Conservation (phyloP, 2,113 vertebrate genomes). For the Ploceus nigricollis region DNA sequence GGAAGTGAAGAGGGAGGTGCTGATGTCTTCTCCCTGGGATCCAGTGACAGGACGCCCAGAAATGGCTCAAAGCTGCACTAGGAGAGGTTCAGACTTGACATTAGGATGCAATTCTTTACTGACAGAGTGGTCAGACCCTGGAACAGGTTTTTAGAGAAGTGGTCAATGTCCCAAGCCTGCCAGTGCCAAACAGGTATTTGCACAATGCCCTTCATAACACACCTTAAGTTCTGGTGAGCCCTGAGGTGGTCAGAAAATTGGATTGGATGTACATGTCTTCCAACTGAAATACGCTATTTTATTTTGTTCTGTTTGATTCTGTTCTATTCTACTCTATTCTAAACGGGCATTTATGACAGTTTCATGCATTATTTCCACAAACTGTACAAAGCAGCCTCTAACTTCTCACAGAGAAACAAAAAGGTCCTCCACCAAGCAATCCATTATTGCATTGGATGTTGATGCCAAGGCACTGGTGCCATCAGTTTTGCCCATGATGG, state of each 20-base stretch:
- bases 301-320: neutral
- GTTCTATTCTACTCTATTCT: neutral
- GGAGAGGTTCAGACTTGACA: neutral
- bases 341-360: neutral
- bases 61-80: neutral
- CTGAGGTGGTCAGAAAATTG: neutral
- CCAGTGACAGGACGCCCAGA: accelerated
- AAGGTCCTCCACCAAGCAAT: neutral
- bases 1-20: neutral
- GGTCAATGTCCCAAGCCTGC: neutral
- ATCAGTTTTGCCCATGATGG: neutral
- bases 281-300: neutral
- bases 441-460: neutral
- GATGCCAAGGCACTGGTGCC: too few species aligned
- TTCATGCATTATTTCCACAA: neutral
- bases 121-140: neutral
- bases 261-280: neutral
- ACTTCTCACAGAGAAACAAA: neutral
- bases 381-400: neutral
- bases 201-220: neutral
- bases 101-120: neutral
- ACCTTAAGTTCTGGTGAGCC: neutral
- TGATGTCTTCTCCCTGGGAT: neutral
- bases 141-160: neutral
- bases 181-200: neutral